Base-by-base conservation (phyloP, 2,113 vertebrate species). In the Anas platyrhynchos region DNA sequence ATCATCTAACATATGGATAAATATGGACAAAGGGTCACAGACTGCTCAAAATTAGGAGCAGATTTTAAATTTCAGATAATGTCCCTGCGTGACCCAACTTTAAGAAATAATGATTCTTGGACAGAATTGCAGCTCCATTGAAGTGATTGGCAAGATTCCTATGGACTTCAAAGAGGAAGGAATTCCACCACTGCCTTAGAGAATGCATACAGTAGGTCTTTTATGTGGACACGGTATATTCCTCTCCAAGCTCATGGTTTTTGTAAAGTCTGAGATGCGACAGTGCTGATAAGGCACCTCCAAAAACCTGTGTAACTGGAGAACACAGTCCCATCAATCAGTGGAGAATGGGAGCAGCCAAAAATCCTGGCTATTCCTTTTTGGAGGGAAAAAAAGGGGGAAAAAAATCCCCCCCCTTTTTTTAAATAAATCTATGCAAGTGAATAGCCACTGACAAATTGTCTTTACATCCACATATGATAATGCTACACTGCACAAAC, bases 51-150 rank as follows among this genome's bases (percentile, higher is more conserved):
- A 92, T 75, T 72, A 91, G 38, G 41, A 88, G 85, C 85, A 95
- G 66, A 90, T 59, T 27, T 86, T 74, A 92, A 93, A 73, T 73
- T 86, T 66, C 62, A 86, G 32, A 86, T 68, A 63, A 78, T 61
- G 69, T 94, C 76, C 86, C 62, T 68, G 66, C 34, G 52, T 75
- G 72, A 93, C 73, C 80, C 73, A 86, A 56, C 20, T 92, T 79
- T 54, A 61, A 82, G 66, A 93, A 94, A 82, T 84, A 93, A 88
- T 88, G 91, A 52, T 75, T 74, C 52, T 83, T 96, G 86, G 94
- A 89, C 74, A 61, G 17, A 61, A 68, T 6, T 94, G 48, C 80
- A 94, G 52, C 54, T 93, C 43, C 73, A 81, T 18, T 94, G 83
- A 95, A 94, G 65, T n/a, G 77, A 81, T 1, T 94, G 95, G 85